Evolutionary conservation across 2,888 invertebrate species (phyloP).

Genomic region (Hemistola chrysoprasaria): DNA sequence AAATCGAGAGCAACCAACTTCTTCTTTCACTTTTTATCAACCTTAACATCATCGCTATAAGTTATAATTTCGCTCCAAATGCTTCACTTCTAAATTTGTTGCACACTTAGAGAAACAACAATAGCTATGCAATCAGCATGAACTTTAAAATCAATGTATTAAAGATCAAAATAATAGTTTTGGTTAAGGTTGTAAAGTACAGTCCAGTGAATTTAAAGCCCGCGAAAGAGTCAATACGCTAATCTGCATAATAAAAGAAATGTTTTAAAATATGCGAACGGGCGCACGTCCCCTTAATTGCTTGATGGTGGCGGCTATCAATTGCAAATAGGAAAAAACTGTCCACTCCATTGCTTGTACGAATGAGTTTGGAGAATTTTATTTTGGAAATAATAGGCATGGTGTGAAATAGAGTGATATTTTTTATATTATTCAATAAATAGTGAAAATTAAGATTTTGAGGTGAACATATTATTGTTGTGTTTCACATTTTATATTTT

Average conservation of each 20-base stretch:
- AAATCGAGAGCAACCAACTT: constrained; percentile 29
- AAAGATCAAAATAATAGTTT: constrained; percentile 11
- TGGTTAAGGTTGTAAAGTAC: constrained; percentile 18
- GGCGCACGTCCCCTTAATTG: constrained; percentile 66
- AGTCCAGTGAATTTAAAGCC: constrained; percentile 39
- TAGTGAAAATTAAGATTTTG: too few species aligned
- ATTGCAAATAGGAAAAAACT: constrained; percentile 75
- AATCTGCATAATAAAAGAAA: constrained; percentile 78
- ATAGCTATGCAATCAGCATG: background rate
- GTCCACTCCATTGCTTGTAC: constrained; percentile 66
- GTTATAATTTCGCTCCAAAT: constrained; percentile 15
- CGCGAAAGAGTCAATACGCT: constrained; percentile 66
- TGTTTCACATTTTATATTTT: too few species aligned
- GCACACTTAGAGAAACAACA: background rate
- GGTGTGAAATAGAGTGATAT: too few species aligned
- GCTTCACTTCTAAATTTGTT: constrained; percentile 2
- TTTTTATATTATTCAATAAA: too few species aligned
- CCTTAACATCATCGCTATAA: constrained; percentile 6
- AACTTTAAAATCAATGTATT: constrained; percentile 1
- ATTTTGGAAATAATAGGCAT: constrained; percentile 3
- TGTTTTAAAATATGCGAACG: constrained; percentile 69
- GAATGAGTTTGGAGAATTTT: constrained; percentile 62
- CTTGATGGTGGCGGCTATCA: constrained; percentile 69
- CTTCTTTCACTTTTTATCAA: background rate
- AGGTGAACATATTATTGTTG: too few species aligned